Percentiles rank a stretch among this genome's conserved stretches.
Evolutionary conservation across 2,113 vertebrate genomes (phyloP).

Genomic region (Salvator merianae): DNA sequence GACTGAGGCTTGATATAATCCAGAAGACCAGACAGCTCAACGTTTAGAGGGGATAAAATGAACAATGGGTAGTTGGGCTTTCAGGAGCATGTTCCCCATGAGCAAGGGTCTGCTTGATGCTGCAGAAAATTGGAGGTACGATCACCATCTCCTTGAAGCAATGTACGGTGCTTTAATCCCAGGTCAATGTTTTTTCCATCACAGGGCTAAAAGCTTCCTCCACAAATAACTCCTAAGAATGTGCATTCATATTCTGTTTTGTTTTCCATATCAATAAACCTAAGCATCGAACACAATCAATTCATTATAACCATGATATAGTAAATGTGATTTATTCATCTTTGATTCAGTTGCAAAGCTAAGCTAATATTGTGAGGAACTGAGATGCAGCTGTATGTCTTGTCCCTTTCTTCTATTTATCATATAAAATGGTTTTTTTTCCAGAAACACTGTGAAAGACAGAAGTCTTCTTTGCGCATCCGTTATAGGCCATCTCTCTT

Average conservation of each 20-base stretch:
- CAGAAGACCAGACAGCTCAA: too few species aligned
- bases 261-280: not conserved
- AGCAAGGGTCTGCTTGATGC: too few species aligned
- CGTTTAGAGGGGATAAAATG: too few species aligned
- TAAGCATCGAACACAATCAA: not conserved
- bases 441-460: conserved; percentile 68
- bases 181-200: not conserved
- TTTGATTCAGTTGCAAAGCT: not conserved
- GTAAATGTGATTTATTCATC: not conserved
- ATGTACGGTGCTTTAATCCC: not conserved
- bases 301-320: not conserved
- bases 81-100: too few species aligned
- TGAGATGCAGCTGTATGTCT: not conserved
- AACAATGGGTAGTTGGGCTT: too few species aligned
- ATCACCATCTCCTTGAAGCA: not conserved
- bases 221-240: not conserved
- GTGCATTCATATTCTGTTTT: not conserved
- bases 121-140: too few species aligned
- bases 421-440: conserved; percentile 40
- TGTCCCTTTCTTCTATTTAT: not conserved
- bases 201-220: not conserved
- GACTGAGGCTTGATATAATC: too few species aligned
- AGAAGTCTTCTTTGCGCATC: conserved; percentile 68
- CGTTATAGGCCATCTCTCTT: conserved; percentile 80
- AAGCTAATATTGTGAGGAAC: not conserved